phyloP scores from a whole-genome alignment of 2,113 vertebrate genomes.

The Poicephalus meyeri region DNA sequence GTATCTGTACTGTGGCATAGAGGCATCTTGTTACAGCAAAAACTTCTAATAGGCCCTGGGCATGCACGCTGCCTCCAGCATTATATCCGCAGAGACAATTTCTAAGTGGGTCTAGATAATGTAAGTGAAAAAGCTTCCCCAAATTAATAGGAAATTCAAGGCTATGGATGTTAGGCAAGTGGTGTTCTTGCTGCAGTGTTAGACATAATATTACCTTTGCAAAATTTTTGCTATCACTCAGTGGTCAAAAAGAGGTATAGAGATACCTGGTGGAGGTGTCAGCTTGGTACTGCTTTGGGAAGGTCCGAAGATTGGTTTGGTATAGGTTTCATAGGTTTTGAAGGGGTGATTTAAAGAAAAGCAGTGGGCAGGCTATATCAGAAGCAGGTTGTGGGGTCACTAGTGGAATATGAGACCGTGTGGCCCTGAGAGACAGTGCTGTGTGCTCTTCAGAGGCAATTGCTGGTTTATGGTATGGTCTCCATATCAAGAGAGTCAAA shows the following conservation, averaged over 20 bases:
- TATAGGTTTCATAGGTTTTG: neutral
- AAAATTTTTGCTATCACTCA: neutral
- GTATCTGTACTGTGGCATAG: accelerated
- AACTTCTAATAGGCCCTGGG: neutral
- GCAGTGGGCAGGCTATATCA: neutral
- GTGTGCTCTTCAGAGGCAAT: neutral
- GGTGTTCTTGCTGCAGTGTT: accelerated
- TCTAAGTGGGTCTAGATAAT: neutral
- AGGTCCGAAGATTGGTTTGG: neutral
- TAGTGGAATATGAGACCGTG: accelerated
- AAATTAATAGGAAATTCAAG: neutral
- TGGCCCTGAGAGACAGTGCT: accelerated
- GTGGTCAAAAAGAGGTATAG: neutral
- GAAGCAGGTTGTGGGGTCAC: neutral
- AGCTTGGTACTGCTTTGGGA: accelerated
- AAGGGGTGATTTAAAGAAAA: neutral
- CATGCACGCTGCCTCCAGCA: accelerated
- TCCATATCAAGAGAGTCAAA: neutral
- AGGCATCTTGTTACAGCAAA: accelerated
- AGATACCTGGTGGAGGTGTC: neutral
- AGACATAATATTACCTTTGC: neutral
- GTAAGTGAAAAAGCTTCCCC: neutral
- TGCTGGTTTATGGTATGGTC: neutral
- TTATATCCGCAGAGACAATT: neutral
- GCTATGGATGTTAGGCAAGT: neutral